Base-by-base conservation (phyloP, 1,140 invertebrate genomes). In the Orius insidiosus region DNA sequence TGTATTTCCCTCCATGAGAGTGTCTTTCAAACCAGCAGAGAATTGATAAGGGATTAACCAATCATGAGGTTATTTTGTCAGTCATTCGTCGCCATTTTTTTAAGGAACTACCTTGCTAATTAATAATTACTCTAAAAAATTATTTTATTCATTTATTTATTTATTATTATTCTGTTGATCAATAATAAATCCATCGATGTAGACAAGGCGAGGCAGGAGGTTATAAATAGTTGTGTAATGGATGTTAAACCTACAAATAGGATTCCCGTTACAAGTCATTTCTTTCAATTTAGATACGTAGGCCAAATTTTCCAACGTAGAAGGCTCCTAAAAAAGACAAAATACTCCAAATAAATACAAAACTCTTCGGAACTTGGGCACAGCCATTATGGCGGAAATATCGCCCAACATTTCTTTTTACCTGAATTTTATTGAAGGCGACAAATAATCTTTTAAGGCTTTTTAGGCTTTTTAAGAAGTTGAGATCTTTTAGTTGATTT, bases 251-350 rank as follows among this genome's bases (percentile, higher is more conserved):
- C 38, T 48, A 19, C 39, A 55, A 2, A 57, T 32, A 14, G 47
- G 51, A 50, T 57, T 56, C 8, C 55, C 56, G 13, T 49, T 30
- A 6, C 56, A 35, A n/a, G 55, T 56, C 13, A 57, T 16, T 48
- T 57, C 56, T 36, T 39, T 47, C 30, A 57, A 47, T 30, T 53
- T 47, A 24, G 47, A 38, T 18, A 57, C 24, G 9, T 8, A 15
- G 3, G 8, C 31, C 31, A 57, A 43, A 45, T 55, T n/a, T 42
- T 53, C 36, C 1, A 56, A 24, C 32, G 53, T 46, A 44, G 18
- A 24, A 3, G 51, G 47, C 31, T 56, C 41, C 54, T 57, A 7
- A 24, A 24, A 24, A n/a, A n/a, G n/a, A n/a, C n/a, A n/a, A n/a
- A n/a, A n/a, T n/a, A n/a, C n/a, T n/a, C n/a, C n/a, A n/a, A n/a